Evolutionary conservation across 92 coral and sea anemone genomes (phyloP).

Genomic region (Parazoanthus atlanticus): DNA sequence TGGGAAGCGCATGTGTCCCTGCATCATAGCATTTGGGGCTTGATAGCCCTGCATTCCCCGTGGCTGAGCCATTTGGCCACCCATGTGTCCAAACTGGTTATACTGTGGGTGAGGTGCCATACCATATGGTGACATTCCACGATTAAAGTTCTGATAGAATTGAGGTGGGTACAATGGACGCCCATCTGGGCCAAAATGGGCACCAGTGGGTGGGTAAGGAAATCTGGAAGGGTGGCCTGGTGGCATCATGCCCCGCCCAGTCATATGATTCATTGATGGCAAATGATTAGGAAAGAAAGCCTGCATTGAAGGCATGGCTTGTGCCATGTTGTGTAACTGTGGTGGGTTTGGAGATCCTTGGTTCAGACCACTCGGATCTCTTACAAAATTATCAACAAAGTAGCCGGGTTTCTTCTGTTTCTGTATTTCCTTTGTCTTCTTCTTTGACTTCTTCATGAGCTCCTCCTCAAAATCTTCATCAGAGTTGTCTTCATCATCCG

Average conservation of each 20-base stretch:
- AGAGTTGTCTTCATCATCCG: conserved; percentile 95
- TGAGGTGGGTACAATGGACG: conserved; percentile 87
- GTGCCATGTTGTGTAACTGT: conserved; percentile 50
- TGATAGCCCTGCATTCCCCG: conserved; percentile 61
- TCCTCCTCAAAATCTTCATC: conserved; percentile 99
- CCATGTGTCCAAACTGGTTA: conserved; percentile 60
- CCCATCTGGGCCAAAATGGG: conserved; percentile 84
- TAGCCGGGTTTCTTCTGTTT: conserved; percentile 48
- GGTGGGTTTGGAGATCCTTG: conserved; percentile 42
- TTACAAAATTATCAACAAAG: conserved; percentile 54
- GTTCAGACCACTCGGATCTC: conserved; percentile 19
- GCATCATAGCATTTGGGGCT: conserved; percentile 32
- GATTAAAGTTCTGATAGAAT: conserved; percentile 85
- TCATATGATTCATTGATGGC: conserved; percentile 64
- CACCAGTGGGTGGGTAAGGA: conserved; percentile 64
- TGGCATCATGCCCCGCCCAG: conserved; percentile 73
- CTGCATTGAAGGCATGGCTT: conserved; percentile 59
- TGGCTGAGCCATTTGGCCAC: conserved; percentile 61
- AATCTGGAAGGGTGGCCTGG: conserved; percentile 66
- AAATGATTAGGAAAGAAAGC: conserved; percentile 55
- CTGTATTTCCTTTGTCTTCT: conserved; percentile 68
- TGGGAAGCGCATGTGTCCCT: conserved; percentile 67
- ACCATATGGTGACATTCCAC: conserved; percentile 66
- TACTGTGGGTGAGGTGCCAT: conserved; percentile 72
- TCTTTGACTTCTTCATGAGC: conserved; percentile 77